These are phyloP conservation scores for Magallana angulata DNA, from an alignment of 1,140 invertebrate species.

Conservation along the genomic window DNA sequence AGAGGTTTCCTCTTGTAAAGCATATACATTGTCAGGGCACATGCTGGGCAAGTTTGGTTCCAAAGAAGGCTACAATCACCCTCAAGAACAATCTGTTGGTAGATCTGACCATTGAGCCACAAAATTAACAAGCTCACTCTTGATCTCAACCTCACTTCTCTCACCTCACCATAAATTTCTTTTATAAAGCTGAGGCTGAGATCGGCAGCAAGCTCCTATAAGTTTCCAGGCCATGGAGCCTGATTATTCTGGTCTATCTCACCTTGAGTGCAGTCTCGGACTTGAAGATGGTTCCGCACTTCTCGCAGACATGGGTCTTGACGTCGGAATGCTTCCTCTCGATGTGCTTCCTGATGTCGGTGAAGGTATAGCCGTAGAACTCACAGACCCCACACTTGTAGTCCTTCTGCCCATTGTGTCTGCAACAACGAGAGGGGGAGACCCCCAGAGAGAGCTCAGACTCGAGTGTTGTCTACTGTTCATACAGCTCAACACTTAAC, in stretches of 20 bases:
- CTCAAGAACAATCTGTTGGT: too few relatives aligned
- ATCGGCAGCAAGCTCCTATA: too few relatives aligned
- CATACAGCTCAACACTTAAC: background rate
- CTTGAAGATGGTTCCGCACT: slow-evolving; percentile 76
- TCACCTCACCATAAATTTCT: too few relatives aligned
- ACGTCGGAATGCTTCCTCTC: slow-evolving; percentile 79
- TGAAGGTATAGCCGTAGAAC: slow-evolving; percentile 81
- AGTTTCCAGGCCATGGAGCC: too few relatives aligned
- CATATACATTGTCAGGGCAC: too few relatives aligned
- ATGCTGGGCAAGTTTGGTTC: too few relatives aligned
- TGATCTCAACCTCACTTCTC: too few relatives aligned
- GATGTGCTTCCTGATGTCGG: slow-evolving; percentile 80
- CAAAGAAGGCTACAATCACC: too few relatives aligned
- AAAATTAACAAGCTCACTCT: too few relatives aligned
- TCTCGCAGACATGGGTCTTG: slow-evolving; percentile 75
- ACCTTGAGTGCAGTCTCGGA: slow-evolving; percentile 71
- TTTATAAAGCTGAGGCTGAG: too few relatives aligned
- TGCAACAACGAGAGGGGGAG: slow-evolving; percentile 50
- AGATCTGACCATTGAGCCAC: too few relatives aligned
- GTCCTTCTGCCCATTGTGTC: slow-evolving; percentile 76
- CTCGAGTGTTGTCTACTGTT: background rate
- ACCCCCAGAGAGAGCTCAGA: background rate
- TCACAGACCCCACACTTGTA: slow-evolving; percentile 80
- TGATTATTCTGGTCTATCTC: slow-evolving; percentile 42
- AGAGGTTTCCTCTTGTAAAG: too few relatives aligned